Percentiles rank a stretch among this genome's conserved stretches.
Conservation (phyloP, 1,140 invertebrate species). For the Oscheius sp. region DNA sequence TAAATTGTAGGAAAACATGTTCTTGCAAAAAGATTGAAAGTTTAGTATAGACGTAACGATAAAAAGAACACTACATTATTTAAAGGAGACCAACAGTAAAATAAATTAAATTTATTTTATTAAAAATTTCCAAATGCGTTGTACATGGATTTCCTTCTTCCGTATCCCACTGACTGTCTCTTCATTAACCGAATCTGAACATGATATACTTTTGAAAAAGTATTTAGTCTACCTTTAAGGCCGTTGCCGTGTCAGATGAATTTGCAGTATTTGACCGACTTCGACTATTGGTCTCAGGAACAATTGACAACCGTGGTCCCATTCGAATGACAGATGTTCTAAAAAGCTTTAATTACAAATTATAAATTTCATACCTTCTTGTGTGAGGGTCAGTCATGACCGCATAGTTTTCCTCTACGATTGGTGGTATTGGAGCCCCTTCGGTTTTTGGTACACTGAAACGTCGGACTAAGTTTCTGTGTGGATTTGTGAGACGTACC, state of each 20-base stretch:
- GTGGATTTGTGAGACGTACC: too few species aligned
- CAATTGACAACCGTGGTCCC: too few species aligned
- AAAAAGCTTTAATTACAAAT: not conserved
- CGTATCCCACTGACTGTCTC: not conserved
- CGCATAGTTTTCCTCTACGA: not conserved
- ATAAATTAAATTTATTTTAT: too few species aligned
- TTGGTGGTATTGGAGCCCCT: not conserved
- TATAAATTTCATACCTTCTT: not conserved
- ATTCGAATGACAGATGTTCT: not conserved
- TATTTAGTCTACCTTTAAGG: not conserved
- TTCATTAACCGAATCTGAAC: not conserved
- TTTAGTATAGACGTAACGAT: too few species aligned
- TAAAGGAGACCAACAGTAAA: too few species aligned
- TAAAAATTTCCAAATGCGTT: conserved; percentile 1
- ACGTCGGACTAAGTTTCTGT: too few species aligned
- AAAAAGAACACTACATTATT: too few species aligned
- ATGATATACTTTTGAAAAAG: too few species aligned
- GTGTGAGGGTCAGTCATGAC: not conserved
- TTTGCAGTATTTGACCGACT: not conserved
- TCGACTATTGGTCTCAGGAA: not conserved
- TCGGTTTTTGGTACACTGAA: not conserved
- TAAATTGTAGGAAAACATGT: too few species aligned
- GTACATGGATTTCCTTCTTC: not conserved
- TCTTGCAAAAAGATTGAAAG: too few species aligned
- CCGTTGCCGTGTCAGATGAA: not conserved